Evolutionary conservation across 2,113 vertebrate species (phyloP), one percentile per base, ranked within the genome.

Genomic region (Archocentrus centrarchus): DNA sequence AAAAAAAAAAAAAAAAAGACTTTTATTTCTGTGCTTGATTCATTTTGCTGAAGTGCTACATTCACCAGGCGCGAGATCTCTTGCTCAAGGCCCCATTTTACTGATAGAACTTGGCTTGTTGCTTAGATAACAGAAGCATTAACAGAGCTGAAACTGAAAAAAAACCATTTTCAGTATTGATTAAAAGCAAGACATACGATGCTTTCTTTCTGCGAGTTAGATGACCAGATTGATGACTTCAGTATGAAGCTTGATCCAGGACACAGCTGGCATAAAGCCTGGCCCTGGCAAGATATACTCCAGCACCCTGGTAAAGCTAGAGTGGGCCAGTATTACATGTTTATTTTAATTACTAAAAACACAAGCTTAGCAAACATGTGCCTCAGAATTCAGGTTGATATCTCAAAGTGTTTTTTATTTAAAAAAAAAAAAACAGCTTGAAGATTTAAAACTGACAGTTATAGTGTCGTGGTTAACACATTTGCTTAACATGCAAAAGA

Each of bases 31-130:
- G 20, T 24, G 50, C 44, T 20, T 13, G 9, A 7, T n/a, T 62
- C 13, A 58, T 90, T 84, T 35, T 59, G 60, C 61, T 81, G 63
- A 88, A 59, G 77, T 39, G 59, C 79, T 64, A 44, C 44, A 22
- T 32, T 41, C 41, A 63, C 20, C 44, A 81, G 6, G 47, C 63
- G 75, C 37, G 66, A 83, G 53, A 50, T 79, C 44, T 85, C 22
- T 27, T 14, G 5, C 63, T 75, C 37, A 82, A 59, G 27, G n/a
- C 59, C 32, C 24, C 73, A 7, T 77, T 55, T 63, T 44, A 59
- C 61, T 73, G 47, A 35, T 55, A 78, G 24, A 47, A 27, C 37
- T 66, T n/a, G 2, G n/a, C 66, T 59, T 30, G 4, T 1, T 30
- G 15, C 83, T 39, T 35, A 20, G 50, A 24, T 15, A 59, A 59